These are phyloP conservation scores for Nebria brevicollis DNA, from an alignment of 2,888 invertebrate genomes.

Conservation along the genomic window DNA sequence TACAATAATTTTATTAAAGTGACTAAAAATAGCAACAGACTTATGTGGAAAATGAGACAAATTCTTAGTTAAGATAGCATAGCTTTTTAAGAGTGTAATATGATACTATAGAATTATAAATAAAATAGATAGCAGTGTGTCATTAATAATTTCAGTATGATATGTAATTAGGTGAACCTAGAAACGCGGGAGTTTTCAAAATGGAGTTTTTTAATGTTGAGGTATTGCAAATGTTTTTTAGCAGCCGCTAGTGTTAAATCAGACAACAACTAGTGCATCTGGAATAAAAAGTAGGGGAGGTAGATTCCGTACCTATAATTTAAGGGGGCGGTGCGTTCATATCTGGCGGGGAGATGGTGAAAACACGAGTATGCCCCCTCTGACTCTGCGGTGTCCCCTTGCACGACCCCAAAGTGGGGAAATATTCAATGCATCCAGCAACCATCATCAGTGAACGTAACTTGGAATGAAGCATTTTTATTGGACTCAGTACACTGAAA, in stretches of 20 bases:
- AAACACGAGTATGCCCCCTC: slow-evolving; percentile 14
- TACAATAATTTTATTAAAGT: too few species aligned
- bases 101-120: too few species aligned
- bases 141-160: neutral
- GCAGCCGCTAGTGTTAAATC: slow-evolving; percentile 7
- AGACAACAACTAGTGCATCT: slow-evolving; percentile 10
- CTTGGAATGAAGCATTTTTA: slow-evolving; percentile 32
- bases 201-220: neutral
- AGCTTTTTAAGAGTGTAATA: too few species aligned
- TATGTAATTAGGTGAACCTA: neutral
- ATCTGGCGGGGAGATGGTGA: slow-evolving; percentile 10
- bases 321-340: slow-evolving; percentile 33
- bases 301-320: slow-evolving; percentile 37
- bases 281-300: slow-evolving; percentile 46
- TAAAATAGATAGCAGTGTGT: too few species aligned
- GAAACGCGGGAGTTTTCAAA: neutral
- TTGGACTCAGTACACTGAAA: slow-evolving; percentile 55
- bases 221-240: neutral
- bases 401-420: slow-evolving; percentile 18
- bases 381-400: slow-evolving; percentile 22
- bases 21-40: too few species aligned
- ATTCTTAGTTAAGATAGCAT: too few species aligned
- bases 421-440: slow-evolving; percentile 42
- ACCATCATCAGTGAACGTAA: slow-evolving; percentile 28
- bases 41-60: too few species aligned